These are phyloP conservation scores for Microcebus murinus DNA, from an alignment of 2,113 vertebrate species.

Conservation along the genomic window DNA sequence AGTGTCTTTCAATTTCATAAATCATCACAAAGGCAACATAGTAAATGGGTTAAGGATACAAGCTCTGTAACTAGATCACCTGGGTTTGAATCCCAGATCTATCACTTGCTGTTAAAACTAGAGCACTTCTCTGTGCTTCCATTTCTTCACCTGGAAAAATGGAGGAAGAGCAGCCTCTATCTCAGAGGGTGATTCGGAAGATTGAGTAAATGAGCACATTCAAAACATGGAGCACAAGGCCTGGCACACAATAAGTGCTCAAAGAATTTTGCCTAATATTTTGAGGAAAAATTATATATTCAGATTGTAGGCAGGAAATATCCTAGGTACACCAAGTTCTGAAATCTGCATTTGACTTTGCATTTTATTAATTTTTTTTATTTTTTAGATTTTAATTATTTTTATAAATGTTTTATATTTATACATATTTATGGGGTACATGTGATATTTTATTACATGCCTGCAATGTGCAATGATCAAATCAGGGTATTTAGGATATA, in stretches of 20 bases:
- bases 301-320: not conserved
- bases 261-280: not conserved
- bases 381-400: not conserved
- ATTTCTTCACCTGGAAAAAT: not conserved
- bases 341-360: not conserved
- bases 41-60: not conserved
- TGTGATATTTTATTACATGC: not conserved
- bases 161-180: not conserved
- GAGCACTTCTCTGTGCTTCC: not conserved
- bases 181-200: not conserved
- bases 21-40: not conserved
- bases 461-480: not conserved
- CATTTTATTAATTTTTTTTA: not conserved
- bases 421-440: not conserved
- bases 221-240: not conserved
- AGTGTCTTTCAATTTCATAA: slow-evolving; percentile 5
- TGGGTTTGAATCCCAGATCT: not conserved
- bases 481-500: not conserved
- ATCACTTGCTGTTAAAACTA: not conserved
- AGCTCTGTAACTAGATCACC: not conserved
- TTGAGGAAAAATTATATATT: not conserved
- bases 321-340: not conserved
- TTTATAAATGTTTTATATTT: too few species aligned
- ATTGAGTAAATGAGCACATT: not conserved
- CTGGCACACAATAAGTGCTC: not conserved